phyloP scores from a whole-genome alignment of 1,140 invertebrate species.

The Diachasma alloeum region DNA sequence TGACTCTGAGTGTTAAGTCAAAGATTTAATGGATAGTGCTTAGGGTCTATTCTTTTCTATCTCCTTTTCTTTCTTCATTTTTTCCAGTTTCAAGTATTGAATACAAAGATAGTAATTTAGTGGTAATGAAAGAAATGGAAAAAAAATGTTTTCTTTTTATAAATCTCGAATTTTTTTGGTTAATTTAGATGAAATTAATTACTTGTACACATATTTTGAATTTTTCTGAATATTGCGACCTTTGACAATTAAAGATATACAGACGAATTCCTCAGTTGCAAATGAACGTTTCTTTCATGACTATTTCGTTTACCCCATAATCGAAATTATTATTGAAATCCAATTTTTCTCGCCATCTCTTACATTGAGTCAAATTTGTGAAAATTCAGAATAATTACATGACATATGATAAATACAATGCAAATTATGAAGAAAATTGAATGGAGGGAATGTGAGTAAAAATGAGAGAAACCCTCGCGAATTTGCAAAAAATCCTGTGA shows the following conservation, averaged over 20 bases:
- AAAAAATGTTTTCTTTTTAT: background rate
- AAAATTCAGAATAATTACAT: too few relatives aligned
- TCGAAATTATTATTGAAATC: too few relatives aligned
- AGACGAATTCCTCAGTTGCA: background rate
- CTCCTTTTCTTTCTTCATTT: background rate
- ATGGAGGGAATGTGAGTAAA: too few relatives aligned
- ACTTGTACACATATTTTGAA: conserved; percentile 8
- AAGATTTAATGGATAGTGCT: conserved; percentile 14
- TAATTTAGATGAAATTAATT: conserved; percentile 1
- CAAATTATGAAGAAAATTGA: too few relatives aligned
- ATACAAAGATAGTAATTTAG: background rate
- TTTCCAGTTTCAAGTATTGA: conserved; percentile 8
- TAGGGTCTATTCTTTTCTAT: background rate
- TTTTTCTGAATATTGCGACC: background rate
- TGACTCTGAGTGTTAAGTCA: conserved; percentile 13
- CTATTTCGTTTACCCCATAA: too few relatives aligned
- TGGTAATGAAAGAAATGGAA: conserved; percentile 3
- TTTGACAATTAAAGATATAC: background rate
- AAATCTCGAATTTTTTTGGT: conserved; percentile 4
- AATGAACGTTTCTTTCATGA: background rate
- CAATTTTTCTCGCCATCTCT: too few relatives aligned
- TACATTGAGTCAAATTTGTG: too few relatives aligned
- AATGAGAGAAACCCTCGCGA: too few relatives aligned
- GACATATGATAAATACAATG: too few relatives aligned
- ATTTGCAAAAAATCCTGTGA: too few relatives aligned